Percentiles rank a stretch among this genome's conserved stretches.
Conservation (phyloP, 2,797 vertebrate species). For the Champsocephalus gunnari region DNA sequence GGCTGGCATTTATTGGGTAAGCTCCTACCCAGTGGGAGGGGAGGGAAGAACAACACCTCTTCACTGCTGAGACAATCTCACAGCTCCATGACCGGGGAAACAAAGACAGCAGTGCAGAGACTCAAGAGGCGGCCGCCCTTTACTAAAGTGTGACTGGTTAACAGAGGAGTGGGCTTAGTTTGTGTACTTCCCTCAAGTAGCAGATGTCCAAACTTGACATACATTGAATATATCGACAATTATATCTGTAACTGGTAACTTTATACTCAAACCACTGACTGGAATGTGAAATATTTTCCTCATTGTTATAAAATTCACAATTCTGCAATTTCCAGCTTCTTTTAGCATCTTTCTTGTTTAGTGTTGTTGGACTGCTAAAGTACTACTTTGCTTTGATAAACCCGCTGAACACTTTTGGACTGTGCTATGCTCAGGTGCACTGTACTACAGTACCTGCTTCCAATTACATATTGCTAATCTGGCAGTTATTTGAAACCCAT, state of each 20-base stretch:
- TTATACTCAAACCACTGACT: neutral
- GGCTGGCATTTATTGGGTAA: constrained; percentile 72
- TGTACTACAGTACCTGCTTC: too few relatives aligned
- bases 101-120: constrained; percentile 54
- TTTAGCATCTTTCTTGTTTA: too few relatives aligned
- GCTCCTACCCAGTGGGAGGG: constrained; percentile 60
- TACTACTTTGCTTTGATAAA: too few relatives aligned
- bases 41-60: constrained; percentile 66
- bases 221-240: neutral
- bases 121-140: constrained; percentile 41
- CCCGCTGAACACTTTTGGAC: too few relatives aligned
- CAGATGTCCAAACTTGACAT: neutral
- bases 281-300: too few relatives aligned
- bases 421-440: too few relatives aligned
- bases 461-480: too few relatives aligned
- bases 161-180: constrained; percentile 24
- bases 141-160: constrained; percentile 43
- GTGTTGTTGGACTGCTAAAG: too few relatives aligned
- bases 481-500: neutral
- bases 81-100: constrained; percentile 57
- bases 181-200: neutral
- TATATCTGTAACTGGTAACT: neutral
- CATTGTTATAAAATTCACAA: too few relatives aligned
- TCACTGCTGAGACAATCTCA: constrained; percentile 67
- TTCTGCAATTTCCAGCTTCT: too few relatives aligned